Evolutionary conservation across 1,140 invertebrate genomes (phyloP), one percentile per base, ranked within the genome.

Genomic region (Drosophila ficusphila): DNA sequence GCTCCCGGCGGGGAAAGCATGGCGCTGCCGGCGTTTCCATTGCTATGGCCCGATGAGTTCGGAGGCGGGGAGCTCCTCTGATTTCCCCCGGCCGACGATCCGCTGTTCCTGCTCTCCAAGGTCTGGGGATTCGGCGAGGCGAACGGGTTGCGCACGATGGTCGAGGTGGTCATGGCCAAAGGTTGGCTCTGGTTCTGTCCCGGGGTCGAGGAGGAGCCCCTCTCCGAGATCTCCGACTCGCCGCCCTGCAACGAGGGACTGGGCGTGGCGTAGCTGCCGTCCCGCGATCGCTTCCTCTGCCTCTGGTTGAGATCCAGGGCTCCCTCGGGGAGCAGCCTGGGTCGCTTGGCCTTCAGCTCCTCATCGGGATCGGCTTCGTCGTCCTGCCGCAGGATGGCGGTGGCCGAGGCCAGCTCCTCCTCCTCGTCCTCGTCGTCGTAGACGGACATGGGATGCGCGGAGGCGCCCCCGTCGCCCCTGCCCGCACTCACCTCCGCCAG

Each of bases 401-500:
- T 68, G 5, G 76, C 72, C n/a, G 57, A 67, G 0, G 76, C 76
- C n/a, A 76, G 21, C 14, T 72, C 71, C 19, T 82, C 89, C 5
- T 92, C 90, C 3, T 91, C 82, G 27, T 91, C 90, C 18, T 91
- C 91, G 27, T 92, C 92, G 14, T 81, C 78, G 44, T 91, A 92
- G 48, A 90, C 82, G 11, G 74, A 89, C 89, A 77, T 92, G 14
- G 91, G 90, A 70, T 91, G 76, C 19, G 65, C 72, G 11, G 86
- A 77, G n/a, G 58, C 75, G 0, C 44, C 65, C 0, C 49, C 36
- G 0, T 72, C 73, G 0, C 76, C 52, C 38, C 81, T 85, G 36
- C 73, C 91, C 56, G 94, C 95, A 91, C 95, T 96, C 7, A 98
- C 96, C 83, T 98, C 97, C 52, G 97, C 96, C 67, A 98, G 90